Conservation (phyloP, 30 jellyfish, hydroid and myxozoan genomes). For the Sanderia malayensis region DNA sequence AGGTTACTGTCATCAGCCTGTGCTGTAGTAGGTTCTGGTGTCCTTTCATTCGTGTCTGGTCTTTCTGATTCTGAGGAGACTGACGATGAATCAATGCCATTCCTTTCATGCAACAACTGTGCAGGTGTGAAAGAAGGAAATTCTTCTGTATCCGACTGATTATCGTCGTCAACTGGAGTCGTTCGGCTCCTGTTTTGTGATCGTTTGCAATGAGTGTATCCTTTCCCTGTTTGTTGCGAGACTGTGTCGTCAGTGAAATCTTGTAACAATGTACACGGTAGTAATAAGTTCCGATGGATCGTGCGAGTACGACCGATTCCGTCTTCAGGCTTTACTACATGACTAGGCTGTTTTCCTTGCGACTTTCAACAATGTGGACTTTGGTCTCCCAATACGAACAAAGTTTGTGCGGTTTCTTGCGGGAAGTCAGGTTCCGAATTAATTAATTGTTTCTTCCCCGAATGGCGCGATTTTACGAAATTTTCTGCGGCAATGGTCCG, state of each 20-base stretch:
- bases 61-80: no score
- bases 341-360: conserved; percentile 10
- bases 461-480: conserved; percentile 3
- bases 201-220: no score
- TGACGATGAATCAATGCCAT: no score
- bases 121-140: conserved; percentile 13
- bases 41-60: no score
- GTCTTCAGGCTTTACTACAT: conserved; percentile 2
- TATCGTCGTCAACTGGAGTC: conserved; percentile 7
- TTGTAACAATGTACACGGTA: not conserved
- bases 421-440: conserved; percentile 12
- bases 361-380: conserved; percentile 13
- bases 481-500: conserved; percentile 28
- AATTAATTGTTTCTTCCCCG: conserved; percentile 10
- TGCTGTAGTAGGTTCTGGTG: no score
- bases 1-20: not conserved
- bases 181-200: not conserved
- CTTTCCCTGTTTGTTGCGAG: not conserved
- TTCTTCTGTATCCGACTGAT: conserved; percentile 28
- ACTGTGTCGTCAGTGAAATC: not conserved
- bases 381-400: conserved; percentile 23
- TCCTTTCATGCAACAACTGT: no score
- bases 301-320: not conserved
- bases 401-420: not conserved
- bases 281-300: conserved; percentile 10